Conservation (phyloP, 2,113 vertebrate genomes). For the Struthidea cinerea region DNA sequence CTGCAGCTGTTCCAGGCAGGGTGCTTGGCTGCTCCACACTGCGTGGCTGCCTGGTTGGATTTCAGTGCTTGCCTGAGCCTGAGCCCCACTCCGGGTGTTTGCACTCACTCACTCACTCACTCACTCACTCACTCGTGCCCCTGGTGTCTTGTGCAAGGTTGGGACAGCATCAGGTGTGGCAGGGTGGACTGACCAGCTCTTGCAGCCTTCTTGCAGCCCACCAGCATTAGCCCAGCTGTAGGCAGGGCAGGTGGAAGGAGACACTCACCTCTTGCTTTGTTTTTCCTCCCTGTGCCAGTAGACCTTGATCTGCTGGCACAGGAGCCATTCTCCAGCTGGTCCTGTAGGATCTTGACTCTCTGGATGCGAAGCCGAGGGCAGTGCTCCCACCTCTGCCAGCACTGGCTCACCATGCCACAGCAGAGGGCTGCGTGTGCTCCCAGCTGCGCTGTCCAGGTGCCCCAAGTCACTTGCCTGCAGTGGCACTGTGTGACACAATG, state of each 20-base stretch:
- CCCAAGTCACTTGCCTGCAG: neutral
- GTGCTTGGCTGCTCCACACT: neutral
- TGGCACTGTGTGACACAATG: neutral
- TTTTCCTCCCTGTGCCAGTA: neutral
- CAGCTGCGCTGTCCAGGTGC: neutral
- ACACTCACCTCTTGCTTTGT: neutral
- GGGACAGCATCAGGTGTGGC: neutral
- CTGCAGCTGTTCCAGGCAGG: neutral
- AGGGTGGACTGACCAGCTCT: neutral
- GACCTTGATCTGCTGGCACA: neutral
- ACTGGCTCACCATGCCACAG: neutral
- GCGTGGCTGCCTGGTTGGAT: neutral
- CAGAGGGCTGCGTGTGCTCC: neutral
- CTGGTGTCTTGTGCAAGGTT: neutral
- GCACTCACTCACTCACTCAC: neutral
- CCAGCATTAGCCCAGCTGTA: neutral
- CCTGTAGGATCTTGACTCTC: neutral
- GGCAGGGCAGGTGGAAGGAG: neutral
- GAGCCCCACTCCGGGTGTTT: neutral
- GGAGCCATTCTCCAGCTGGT: neutral
- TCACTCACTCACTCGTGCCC: neutral
- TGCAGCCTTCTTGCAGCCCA: neutral
- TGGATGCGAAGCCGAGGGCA: fast-evolving
- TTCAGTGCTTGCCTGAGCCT: neutral
- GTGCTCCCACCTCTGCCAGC: neutral